A percentile compares a stretch with the other conserved stretches of the same genome.
phyloP scores from a whole-genome alignment of 2,113 vertebrate genomes.

The Mellivora capensis region DNA sequence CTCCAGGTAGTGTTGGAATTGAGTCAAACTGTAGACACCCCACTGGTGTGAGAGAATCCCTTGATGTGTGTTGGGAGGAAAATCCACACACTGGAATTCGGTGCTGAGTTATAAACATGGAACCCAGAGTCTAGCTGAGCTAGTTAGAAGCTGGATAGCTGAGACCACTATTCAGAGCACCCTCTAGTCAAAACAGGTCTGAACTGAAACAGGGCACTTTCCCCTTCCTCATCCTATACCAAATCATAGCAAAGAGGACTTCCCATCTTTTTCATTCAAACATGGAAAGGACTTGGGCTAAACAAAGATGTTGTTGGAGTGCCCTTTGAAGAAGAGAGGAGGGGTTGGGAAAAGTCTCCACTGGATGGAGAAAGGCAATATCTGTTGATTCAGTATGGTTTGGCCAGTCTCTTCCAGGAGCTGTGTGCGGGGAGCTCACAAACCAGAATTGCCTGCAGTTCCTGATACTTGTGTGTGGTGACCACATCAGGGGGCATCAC shows the following conservation, averaged over 20 bases:
- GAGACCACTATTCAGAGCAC: neutral
- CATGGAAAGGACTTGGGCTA: neutral
- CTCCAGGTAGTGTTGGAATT: neutral
- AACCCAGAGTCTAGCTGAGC: neutral
- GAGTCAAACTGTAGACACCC: neutral
- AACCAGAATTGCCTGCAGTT: neutral
- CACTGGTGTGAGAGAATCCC: neutral
- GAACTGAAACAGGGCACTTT: neutral
- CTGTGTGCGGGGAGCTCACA: neutral
- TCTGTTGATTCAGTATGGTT: accelerated
- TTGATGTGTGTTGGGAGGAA: neutral
- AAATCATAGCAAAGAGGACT: neutral
- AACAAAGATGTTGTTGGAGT: neutral
- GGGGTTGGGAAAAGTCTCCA: neutral
- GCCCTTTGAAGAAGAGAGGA: neutral
- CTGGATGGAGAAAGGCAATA: neutral
- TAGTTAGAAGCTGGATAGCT: neutral
- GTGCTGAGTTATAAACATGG: neutral
- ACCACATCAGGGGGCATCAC: too few relatives aligned
- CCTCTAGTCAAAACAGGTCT: neutral
- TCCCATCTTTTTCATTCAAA: neutral
- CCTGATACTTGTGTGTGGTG: too few relatives aligned
- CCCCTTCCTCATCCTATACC: neutral
- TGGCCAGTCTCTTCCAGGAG: neutral
- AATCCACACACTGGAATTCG: neutral